Conservation (phyloP, 2,797 vertebrate genomes). For the Adrianichthys oophorus region DNA sequence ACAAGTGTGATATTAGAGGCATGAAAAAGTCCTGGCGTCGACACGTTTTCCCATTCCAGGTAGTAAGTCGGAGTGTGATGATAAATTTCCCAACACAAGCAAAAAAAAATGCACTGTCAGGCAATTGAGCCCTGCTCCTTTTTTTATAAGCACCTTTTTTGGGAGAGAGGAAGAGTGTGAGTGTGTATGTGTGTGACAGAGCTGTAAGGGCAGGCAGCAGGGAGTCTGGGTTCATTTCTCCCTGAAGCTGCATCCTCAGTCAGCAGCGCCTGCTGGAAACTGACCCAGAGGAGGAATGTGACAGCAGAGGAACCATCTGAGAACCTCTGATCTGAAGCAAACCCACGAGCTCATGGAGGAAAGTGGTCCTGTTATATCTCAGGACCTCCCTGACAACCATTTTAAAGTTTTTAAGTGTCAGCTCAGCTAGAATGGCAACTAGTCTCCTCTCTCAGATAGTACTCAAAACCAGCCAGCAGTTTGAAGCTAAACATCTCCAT, state of each 20-base stretch:
- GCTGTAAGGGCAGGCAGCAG: conserved; percentile 42
- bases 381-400: conserved; percentile 16
- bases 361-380: conserved; percentile 2
- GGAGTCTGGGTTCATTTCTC: conserved; percentile 50
- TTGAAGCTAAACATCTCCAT: too few relatives aligned
- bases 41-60: conserved; percentile 77
- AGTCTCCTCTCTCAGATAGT: too few relatives aligned
- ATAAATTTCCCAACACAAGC: conserved; percentile 81
- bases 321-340: conserved; percentile 14
- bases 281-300: conserved; percentile 21
- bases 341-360: conserved; percentile 7
- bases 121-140: conserved; percentile 58
- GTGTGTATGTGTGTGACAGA: conserved; percentile 21
- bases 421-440: too few relatives aligned
- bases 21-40: conserved; percentile 71
- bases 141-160: conserved; percentile 61
- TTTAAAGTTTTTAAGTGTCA: conserved; percentile 22
- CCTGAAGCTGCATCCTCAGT: conserved; percentile 17
- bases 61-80: conserved; percentile 76
- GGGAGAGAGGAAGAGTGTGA: conserved; percentile 45
- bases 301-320: conserved; percentile 29
- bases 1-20: conserved; percentile 69
- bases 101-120: conserved; percentile 79
- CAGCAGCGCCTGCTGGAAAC: conserved; percentile 30
- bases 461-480: too few relatives aligned